Conservation (phyloP, 1,140 invertebrate species). For the Portunus trituberculatus region DNA sequence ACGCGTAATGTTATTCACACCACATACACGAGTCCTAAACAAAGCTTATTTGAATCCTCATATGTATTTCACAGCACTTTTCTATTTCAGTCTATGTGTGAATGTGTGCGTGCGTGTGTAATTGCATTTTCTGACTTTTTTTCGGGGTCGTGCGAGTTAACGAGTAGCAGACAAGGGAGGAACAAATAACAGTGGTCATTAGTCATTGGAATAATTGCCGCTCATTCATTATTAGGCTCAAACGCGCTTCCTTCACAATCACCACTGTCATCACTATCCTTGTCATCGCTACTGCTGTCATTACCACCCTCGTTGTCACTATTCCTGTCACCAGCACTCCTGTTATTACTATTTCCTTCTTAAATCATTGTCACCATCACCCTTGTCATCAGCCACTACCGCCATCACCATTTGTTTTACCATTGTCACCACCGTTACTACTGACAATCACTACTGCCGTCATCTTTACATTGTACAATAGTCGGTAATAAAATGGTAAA, state of each 20-base stretch:
- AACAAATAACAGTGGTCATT: neutral
- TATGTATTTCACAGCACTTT: neutral
- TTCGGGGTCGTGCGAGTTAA: neutral
- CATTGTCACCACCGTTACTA: no score
- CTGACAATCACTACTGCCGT: no score
- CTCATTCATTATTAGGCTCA: neutral
- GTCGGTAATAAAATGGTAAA: no score
- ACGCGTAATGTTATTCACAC: no score
- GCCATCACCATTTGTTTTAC: neutral
- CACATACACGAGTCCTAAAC: no score
- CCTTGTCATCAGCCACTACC: neutral
- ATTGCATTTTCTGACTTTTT: neutral
- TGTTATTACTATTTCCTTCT: no score
- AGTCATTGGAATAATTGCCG: neutral
- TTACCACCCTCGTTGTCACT: no score
- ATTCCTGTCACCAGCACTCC: no score
- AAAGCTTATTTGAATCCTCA: no score
- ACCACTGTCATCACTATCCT: neutral
- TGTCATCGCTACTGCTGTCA: no score
- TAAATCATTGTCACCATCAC: no score
- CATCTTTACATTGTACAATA: no score
- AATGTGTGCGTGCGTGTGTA: neutral
- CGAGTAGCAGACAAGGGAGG: neutral
- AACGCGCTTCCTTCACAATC: neutral
- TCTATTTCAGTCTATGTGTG: neutral